Conservation (phyloP, 2,888 invertebrate genomes). For the Eristalinus sepulchralis region DNA sequence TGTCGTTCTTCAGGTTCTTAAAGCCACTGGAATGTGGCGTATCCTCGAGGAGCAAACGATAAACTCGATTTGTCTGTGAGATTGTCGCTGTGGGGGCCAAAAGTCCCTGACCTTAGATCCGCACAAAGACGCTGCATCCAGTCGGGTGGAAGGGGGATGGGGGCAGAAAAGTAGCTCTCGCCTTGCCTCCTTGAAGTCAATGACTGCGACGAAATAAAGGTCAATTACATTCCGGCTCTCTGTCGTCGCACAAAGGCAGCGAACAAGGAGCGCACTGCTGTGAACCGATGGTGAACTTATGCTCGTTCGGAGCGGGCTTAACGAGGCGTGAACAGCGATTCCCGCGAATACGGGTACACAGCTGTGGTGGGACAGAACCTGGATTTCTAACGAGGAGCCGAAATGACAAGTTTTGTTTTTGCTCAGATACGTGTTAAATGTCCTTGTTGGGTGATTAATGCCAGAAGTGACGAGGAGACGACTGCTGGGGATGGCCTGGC, state of each 20-base stretch:
- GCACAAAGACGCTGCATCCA: neutral
- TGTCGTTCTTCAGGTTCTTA: neutral
- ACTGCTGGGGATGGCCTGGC: conserved; percentile 8
- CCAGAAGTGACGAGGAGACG: conserved; percentile 11
- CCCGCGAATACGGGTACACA: neutral
- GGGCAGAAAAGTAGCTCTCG: neutral
- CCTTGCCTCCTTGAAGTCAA: conserved; percentile 35
- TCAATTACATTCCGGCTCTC: conserved; percentile 48
- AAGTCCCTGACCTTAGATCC: conserved; percentile 65
- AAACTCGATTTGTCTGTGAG: neutral
- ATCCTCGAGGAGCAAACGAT: neutral
- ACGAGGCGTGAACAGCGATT: conserved; percentile 40
- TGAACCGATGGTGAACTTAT: conserved; percentile 22
- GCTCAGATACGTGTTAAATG: conserved; percentile 2
- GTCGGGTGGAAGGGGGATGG: neutral
- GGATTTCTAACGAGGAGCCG: neutral
- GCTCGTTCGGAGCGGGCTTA: conserved; percentile 21
- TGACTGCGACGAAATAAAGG: conserved; percentile 54
- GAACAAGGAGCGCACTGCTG: neutral
- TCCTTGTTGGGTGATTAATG: conserved; percentile 46
- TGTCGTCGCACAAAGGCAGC: neutral
- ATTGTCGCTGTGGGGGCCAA: neutral
- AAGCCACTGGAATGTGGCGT: neutral
- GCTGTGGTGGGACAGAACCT: neutral
- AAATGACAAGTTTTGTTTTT: conserved; percentile 26